A percentile compares a stretch with the other conserved stretches of the same genome.
phyloP scores from a whole-genome alignment of 53 echinoderm and acorn worm species.

The Temnopleurus reevesii region DNA sequence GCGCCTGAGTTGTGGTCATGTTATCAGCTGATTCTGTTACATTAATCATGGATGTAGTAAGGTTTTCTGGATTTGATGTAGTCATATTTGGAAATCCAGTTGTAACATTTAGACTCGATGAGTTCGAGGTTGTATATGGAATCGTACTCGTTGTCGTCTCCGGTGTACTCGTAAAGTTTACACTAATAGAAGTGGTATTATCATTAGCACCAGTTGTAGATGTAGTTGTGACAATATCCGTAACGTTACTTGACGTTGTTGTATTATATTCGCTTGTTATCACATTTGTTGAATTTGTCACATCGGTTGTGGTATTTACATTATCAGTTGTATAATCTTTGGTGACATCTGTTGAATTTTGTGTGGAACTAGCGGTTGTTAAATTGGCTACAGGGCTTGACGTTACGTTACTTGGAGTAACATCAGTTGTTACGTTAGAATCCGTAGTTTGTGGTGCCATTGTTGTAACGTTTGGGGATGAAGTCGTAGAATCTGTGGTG shows the following conservation, averaged over 20 bases:
- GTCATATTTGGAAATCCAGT: background rate
- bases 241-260: background rate
- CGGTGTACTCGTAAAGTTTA: background rate
- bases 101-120: background rate
- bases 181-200: background rate
- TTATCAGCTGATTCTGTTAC: background rate
- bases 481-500: background rate
- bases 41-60: background rate
- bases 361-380: background rate
- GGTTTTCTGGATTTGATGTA: background rate
- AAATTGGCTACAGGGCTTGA: background rate
- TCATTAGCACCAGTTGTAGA: background rate
- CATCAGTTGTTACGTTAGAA: background rate
- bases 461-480: constrained; percentile 1
- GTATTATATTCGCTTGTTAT: background rate
- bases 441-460: background rate
- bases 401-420: background rate
- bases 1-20: constrained; percentile 20
- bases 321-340: background rate
- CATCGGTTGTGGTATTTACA: background rate
- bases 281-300: background rate
- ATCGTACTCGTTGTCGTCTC: background rate
- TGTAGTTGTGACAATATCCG: background rate
- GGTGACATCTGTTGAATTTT: background rate
- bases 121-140: background rate